Base-by-base conservation (phyloP, 64 coral and sea anemone genomes). In the Pachyseris speciosa region DNA sequence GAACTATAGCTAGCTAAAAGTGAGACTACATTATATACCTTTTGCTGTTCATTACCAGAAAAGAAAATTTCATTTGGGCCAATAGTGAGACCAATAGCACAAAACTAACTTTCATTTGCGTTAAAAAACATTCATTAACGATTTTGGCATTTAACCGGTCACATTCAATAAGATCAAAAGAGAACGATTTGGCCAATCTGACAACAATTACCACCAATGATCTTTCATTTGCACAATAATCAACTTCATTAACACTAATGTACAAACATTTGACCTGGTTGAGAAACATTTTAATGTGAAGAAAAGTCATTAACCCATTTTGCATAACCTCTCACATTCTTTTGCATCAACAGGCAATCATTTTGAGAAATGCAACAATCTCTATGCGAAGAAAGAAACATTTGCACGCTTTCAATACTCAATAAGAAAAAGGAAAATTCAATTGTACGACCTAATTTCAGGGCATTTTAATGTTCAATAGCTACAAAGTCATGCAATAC, bases 191-290 rank as follows among this genome's bases (percentile, higher is more conserved):
- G 72, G 32, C 38, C 72, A 34, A 31, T 75, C 40, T 2, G 72
- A 75, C 72, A 75, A 38, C 72, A 40, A 75, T 75, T 75, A 75
- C 32, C 72, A 12, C 72, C 9, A 41, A 75, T 75, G 27, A 40
- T 75, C 37, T 42, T 75, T 75, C 72, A 75, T 42, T 41, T 75
- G 1, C 72, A 75, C 72, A 34, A 75, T 75, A 34, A 75, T 25
- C 32, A 75, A 75, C 72, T 41, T 75, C 72, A 75, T 75, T 75
- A 75, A 75, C 72, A 75, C 40, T 34, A 75, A 75, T 75, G 72
- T 75, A 34, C 40, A 17, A 75, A 42, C 34, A 75, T 75, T 41
- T 40, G 40, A 75, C 9, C 72, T 31, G 22, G 40, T 19, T 75
- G 72, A 75, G 32, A 41, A 75, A 75, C 72, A 75, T 40, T 75